phyloP scores from a whole-genome alignment of 2,113 vertebrate species.

The Burhinus bistriatus region DNA sequence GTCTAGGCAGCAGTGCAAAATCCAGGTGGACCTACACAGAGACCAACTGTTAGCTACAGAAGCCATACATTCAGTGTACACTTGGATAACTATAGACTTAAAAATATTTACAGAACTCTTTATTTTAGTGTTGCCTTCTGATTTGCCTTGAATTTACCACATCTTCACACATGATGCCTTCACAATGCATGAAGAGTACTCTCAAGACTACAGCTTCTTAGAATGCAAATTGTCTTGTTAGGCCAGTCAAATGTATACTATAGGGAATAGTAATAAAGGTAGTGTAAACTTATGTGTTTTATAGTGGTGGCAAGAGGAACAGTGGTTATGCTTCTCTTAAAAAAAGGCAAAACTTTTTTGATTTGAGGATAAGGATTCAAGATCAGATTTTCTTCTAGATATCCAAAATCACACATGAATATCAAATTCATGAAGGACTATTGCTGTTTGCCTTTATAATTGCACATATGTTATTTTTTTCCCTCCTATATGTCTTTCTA shows the following conservation, averaged over 20 bases:
- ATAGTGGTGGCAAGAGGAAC: background rate
- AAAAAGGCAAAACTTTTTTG: background rate
- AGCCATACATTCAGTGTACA: background rate
- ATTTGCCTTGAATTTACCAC: background rate
- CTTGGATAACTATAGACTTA: background rate
- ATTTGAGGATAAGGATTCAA: background rate
- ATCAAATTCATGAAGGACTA: background rate
- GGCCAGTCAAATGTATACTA: background rate
- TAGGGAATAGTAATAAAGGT: background rate
- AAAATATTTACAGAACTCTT: background rate
- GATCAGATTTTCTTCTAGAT: background rate
- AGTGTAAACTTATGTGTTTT: background rate
- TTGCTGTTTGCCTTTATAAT: background rate
- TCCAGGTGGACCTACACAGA: background rate
- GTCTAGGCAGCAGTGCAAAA: background rate
- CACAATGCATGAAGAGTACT: background rate
- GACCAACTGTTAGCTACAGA: background rate
- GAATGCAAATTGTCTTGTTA: background rate
- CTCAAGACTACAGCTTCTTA: background rate
- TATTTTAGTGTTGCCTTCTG: background rate
- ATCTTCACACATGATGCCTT: background rate
- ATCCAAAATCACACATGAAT: background rate
- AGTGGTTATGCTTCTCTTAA: background rate
- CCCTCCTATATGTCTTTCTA: background rate
- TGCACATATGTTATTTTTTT: background rate